phyloP scores from a whole-genome alignment of 2,113 vertebrate species.

The Microtus pennsylvanicus region DNA sequence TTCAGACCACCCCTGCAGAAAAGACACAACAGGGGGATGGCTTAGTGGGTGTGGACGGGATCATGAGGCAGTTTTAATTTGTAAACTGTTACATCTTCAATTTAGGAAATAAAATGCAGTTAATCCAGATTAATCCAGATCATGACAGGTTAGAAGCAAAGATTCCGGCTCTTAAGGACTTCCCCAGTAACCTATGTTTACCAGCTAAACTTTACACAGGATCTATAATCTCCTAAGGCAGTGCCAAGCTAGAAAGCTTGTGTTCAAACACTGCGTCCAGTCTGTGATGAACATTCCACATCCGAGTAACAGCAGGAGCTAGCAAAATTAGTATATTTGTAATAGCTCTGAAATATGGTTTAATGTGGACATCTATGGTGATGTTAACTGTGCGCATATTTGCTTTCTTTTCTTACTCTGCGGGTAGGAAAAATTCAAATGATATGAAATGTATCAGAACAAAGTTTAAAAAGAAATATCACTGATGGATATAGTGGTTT shows the following conservation, averaged over 20 bases:
- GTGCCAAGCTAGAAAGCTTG: too few relatives aligned
- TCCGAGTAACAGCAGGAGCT: background rate
- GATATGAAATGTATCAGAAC: background rate
- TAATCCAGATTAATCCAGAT: background rate
- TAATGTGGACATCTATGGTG: background rate
- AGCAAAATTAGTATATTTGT: background rate
- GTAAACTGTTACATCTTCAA: background rate
- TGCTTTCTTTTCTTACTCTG: conserved; percentile 1
- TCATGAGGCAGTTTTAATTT: background rate
- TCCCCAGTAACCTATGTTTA: too few relatives aligned
- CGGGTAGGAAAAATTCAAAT: background rate
- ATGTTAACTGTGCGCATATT: background rate
- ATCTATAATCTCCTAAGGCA: background rate
- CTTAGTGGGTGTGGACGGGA: too few relatives aligned
- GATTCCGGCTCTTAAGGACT: background rate
- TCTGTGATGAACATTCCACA: background rate
- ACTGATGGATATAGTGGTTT: background rate
- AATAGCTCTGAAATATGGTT: conserved; percentile 1
- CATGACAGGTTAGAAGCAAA: background rate
- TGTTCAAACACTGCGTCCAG: background rate
- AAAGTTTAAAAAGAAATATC: background rate
- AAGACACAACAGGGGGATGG: too few relatives aligned
- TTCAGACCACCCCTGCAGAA: background rate
- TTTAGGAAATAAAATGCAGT: background rate
- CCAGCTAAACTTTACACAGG: background rate